These are phyloP conservation scores for Luperina testacea DNA, from an alignment of 2,888 invertebrate species.

Conservation along the genomic window DNA sequence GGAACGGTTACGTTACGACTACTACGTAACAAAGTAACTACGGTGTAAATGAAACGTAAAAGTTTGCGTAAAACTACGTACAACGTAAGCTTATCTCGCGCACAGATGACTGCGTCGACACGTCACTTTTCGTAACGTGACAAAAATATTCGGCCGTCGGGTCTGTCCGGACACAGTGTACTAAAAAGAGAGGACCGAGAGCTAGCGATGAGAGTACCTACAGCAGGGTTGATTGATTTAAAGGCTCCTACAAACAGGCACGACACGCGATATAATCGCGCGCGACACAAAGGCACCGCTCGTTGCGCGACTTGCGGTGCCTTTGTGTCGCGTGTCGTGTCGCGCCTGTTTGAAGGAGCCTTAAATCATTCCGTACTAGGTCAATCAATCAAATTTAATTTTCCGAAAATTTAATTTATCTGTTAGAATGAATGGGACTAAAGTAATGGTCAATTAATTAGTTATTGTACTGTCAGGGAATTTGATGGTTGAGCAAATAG, in stretches of 20 bases:
- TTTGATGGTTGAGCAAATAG: neutral
- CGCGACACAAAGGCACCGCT: too few relatives aligned
- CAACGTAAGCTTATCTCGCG: slow-evolving; percentile 45
- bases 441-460: slow-evolving; percentile 4
- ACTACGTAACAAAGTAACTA: neutral
- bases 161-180: neutral
- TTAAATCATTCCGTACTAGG: neutral
- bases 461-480: neutral
- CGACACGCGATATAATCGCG: too few relatives aligned
- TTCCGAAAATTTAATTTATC: neutral
- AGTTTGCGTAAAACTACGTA: slow-evolving; percentile 2
- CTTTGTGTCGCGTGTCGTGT: too few relatives aligned
- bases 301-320: too few relatives aligned
- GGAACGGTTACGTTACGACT: neutral
- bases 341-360: too few relatives aligned
- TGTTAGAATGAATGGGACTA: neutral
- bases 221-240: neutral
- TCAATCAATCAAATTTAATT: neutral
- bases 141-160: slow-evolving; percentile 30
- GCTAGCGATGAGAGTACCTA: neutral
- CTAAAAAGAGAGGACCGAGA: slow-evolving; percentile 4
- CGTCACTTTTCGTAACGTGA: slow-evolving; percentile 19
- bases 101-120: slow-evolving; percentile 38
- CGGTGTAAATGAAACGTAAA: slow-evolving; percentile 1
- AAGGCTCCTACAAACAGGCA: too few relatives aligned